Evolutionary conservation across 2,113 vertebrate species (phyloP), one percentile per base, ranked within the genome.

Genomic region (Eubucco bourcierii): DNA sequence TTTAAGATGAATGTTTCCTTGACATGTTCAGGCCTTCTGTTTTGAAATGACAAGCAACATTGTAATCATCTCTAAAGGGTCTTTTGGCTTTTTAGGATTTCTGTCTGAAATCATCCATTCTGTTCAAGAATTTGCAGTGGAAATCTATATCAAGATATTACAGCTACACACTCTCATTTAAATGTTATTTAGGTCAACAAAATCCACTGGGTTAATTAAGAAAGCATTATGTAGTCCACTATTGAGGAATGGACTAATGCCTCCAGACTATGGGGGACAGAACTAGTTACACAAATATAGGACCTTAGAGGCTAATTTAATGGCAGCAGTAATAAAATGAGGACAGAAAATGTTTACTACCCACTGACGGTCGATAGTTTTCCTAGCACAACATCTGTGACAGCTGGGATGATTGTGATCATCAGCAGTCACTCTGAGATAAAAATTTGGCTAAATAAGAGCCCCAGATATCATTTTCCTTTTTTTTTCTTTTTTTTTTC

Each of bases 151-250:
- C 31, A 74, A 90, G 71, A 59, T 92, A 93, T 86, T 90, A 90
- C 66, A 72, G 74, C 80, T 93, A 88, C 75, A 90, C 80, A 24
- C 33, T 88, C 47, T 70, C 75, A 65, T 91, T 96, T 94, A 94
- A 89, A 94, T 82, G 90, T 95, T 97, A 82, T 95, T 92, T 94
- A 87, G 89, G 60, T 66, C 91, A 95, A 63, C 25, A 61, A 90
- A 88, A 95, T 95, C 94, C 80, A 90, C 81, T 86, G 81, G 93
- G 90, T 96, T 96, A 97, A 97, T 97, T 97, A 96, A 87, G 93
- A 88, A 87, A 90, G 24, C 81, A 85, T 95, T 94, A 89, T 56
- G 64, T 25, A 90, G 73, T 60, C 53, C 74, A 72, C 70, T 70
- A 19, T 33, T 94, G 58, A 90, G 75, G 72, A 90, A 65, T 72